Base-by-base conservation (phyloP, 2,113 vertebrate genomes). In the Natator depressus region DNA sequence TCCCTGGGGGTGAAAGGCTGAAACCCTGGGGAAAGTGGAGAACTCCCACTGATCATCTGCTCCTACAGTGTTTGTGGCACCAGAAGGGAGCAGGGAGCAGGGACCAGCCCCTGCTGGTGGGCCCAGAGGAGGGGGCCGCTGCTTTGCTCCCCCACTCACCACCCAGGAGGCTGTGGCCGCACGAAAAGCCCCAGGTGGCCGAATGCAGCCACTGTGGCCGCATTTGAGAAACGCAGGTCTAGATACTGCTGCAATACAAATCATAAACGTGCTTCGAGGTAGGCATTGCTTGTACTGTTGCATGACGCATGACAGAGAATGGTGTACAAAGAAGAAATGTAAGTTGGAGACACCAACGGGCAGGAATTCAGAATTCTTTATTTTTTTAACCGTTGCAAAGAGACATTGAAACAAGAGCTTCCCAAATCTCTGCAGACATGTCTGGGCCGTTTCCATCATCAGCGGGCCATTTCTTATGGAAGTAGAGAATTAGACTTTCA, bases 371-470 rank as follows among this genome's bases (percentile, higher is more conserved):
- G 93, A 76, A 80, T 79, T 55, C 47, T 14, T 90, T 80, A 65
- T 80, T 69, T 93, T 93, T 91, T 93, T 75, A 93, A 79, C 87
- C 90, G 27, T 62, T 54, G 82, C 82, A 91, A 94, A 96, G 89
- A 91, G 55, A 89, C 72, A 72, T 86, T 95, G 96, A 95, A 95
- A 96, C 79, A 92, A 97, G 95, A 96, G 92, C 96, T 93, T 88
- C 89, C 85, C 94, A 95, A 94, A 94, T 95, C 94, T 96, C 96
- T 89, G 91, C 91, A 89, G 94, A 87, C 96, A 96, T 93, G 87
- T 89, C 96, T 97, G 95, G 93, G 88, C 95, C 93, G 94, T 93
- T 94, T 97, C 95, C 90, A 95, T 96, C 94, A 95, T 88, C 95
- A 95, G 93, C 49, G 94, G 96, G 84, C 91, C 91, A 85, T 87